Base-by-base conservation (phyloP, 2,888 invertebrate species). In the Drosophila falleni region DNA sequence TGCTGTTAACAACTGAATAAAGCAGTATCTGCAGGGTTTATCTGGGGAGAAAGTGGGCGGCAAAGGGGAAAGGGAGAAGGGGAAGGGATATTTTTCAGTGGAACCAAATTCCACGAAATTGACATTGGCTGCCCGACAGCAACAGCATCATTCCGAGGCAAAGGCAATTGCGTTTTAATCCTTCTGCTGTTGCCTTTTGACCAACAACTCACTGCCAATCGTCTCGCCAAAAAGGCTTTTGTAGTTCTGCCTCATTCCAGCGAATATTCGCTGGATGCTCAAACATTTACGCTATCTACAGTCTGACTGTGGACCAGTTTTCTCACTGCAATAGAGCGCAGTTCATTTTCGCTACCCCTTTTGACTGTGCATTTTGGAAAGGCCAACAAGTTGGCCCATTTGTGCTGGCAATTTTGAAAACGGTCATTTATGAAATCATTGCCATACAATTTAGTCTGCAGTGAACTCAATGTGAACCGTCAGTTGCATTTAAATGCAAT, bases 301-400 rank as follows among this genome's bases (percentile, higher is more conserved):
- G 31, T 53, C 35, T 59, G 49, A 66, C 54, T 29, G 11, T 10
- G 31, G 1, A 31, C 9, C 31, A 31, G 31, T 31, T 31, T 31
- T 31, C 31, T 31, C 31, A 31, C 11, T 47, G 29, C 29, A 19
- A 13, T 35, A 42, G 42, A 37, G 26, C 44, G 9, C 50, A 47
- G 31, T 37, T 37, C 10, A 33, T 56, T 47, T 58, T 47, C 16
- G 33, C 26, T 63, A 42, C 44, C 51, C 51, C 64, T 47, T 50
- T 66, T 23, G 62, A 56, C 56, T 78, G 46, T 78, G 46, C 56
- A 69, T 53, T 78, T 73, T 62, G 51, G 64, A 87, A 62, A 51
- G 61, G 47, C 70, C 87, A 83, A 83, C 84, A 87, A 86, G 87
- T 84, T 83, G 83, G 60, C 26, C 37, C 41, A 41, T 37, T 66